Evolutionary conservation across 2,888 invertebrate genomes (phyloP), one percentile per base, ranked within the genome.

Genomic region (Meliscaeva auricollis): DNA sequence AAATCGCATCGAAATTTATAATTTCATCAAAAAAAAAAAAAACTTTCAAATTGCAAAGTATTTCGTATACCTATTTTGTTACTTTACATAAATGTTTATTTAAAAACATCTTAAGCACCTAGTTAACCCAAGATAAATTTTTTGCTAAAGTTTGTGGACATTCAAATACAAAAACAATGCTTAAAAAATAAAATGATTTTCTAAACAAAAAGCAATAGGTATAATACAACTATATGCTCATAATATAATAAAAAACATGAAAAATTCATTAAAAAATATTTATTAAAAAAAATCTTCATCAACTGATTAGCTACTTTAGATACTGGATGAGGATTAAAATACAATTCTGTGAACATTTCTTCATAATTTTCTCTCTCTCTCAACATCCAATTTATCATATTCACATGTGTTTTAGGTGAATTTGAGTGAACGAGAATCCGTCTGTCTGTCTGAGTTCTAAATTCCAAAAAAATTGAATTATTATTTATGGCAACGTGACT

Each of bases 401-500:
- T n/a, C n/a, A n/a, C n/a, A n/a, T n/a, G n/a, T n/a, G n/a, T n/a
- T n/a, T n/a, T n/a, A n/a, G n/a, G n/a, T n/a, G 64, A 46, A 46
- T 46, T 7, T 9, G 35, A 35, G 38, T 1, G 15, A 41, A 60
- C 7, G 15, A 17, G 60, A 56, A 56, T 35, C 38, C 15, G 54
- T 48, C 20, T 26, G n/a, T n/a, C n/a, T 32, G 41, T 38, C 22
- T 32, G n/a, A 17, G 48, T 13, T 38, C 7, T 9, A 1, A 2
- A 38, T 11, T 38, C 38, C 38, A 38, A 38, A 2, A 9, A 13
- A 62, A 76, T 74, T 83, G 62, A 85, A 81, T 76, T 82, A 81
- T 81, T 85, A 87, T 87, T 85, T 81, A 87, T 87, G 82, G 75
- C 78, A 87, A 78, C 79, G 76, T 80, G 87, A 82, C 77, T 74